Evolutionary conservation across 1,140 invertebrate genomes (phyloP), one percentile per base, ranked within the genome.

Genomic region (Lordiphosa clarofinis): DNA sequence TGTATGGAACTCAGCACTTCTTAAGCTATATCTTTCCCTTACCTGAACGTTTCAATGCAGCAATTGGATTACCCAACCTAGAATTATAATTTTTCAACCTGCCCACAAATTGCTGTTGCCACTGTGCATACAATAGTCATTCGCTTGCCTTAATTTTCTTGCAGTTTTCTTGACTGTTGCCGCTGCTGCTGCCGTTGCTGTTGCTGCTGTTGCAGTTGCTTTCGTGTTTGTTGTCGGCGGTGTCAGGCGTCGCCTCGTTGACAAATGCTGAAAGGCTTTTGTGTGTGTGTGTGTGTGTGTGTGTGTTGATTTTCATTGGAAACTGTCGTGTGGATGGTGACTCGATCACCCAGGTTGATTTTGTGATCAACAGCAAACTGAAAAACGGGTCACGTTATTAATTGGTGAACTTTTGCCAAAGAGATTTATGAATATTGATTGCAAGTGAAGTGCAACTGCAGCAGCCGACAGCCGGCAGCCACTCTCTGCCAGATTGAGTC

Each of bases 341-440:
- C 57, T 36, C 72, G 78, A 84, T 84, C 79, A 73, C 79, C 78
- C 78, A 84, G 65, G 73, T 84, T 84, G 78, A 84, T 86, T 84
- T 70, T 58, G 46, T 48, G 49, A 60, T 62, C 44, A 56, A 67
- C 37, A 46, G 53, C 37, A 50, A 72, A 42, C 53, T 53, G 28
- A 48, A 53, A 84, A 84, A 84, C 79, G 65, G 78, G 78, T 84
- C 78, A 84, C 79, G 73, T 86, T 84, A 84, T 84, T 84, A 84
- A 84, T 84, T 84, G 78, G 60, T 84, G 68, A 84, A 84, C 79
- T 69, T 68, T 84, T 78, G 54, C 65, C 47, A 64, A 70, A 52
- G 28, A 81, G 76, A 81, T 81, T 81, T 81, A 81, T 81, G 78
- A 81, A 81, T 81, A 81, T 81, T 81, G 76, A 81, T 81, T 81